Percentiles rank a stretch among this genome's conserved stretches.
These are phyloP conservation scores for Tupaia tana DNA, from an alignment of 2,113 vertebrate species.

Conservation along the genomic window DNA sequence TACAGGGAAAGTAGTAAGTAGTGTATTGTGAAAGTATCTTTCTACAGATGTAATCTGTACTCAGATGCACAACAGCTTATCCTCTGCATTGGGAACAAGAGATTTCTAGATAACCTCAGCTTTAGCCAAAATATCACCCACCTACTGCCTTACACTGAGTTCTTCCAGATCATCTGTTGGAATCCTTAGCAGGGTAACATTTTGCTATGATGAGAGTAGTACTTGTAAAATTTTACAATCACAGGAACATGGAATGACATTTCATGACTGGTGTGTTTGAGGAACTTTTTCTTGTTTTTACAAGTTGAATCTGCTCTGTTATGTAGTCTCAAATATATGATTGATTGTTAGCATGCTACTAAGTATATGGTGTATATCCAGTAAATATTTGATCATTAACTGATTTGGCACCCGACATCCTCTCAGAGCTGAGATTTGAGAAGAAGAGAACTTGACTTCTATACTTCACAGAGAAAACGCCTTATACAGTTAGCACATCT, in stretches of 20 bases:
- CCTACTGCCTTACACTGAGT: not conserved
- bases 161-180: not conserved
- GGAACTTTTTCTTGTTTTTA: not conserved
- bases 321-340: not conserved
- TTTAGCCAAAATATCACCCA: not conserved
- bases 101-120: not conserved
- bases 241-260: not conserved
- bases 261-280: not conserved
- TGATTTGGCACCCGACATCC: not conserved
- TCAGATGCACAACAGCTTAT: not conserved
- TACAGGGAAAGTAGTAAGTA: constrained; percentile 26
- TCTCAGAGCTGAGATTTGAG: not conserved
- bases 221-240: not conserved
- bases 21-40: constrained; percentile 5
- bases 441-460: not conserved
- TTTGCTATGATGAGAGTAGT: constrained; percentile 15
- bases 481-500: not conserved
- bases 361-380: not conserved
- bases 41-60: not conserved
- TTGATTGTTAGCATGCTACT: not conserved
- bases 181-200: not conserved
- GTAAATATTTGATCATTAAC: constrained; percentile 14
- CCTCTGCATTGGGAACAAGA: not conserved
- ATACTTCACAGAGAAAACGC: not conserved
- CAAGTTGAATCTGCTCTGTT: not conserved